phyloP scores from a whole-genome alignment of 1,140 invertebrate genomes.

The Bicyclus anynana region DNA sequence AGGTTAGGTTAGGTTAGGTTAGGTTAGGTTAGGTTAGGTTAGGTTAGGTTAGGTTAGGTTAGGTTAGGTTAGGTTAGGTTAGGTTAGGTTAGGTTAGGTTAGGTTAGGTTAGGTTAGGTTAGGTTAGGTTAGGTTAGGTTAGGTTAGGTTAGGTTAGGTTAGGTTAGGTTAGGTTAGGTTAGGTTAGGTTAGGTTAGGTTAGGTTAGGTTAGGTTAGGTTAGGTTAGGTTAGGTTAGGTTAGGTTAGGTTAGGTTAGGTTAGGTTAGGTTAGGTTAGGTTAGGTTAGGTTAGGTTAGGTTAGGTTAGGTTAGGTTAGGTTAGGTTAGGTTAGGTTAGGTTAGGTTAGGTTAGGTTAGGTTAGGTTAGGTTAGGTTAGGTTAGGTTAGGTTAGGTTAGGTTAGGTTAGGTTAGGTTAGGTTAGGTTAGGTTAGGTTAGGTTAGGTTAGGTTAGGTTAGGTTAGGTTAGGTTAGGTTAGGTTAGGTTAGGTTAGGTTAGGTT shows the following conservation, averaged over 20 bases:
- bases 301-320: conserved; percentile 35
- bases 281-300: conserved; percentile 32
- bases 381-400: conserved; percentile 13
- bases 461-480: conserved; percentile 18
- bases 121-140: conserved; percentile 27
- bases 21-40: not conserved
- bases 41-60: not conserved
- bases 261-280: conserved; percentile 24
- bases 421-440: conserved; percentile 35
- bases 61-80: conserved; percentile 18
- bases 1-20: not conserved
- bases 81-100: not conserved
- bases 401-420: too few species aligned
- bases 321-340: conserved; percentile 35
- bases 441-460: conserved; percentile 31
- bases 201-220: conserved; percentile 32
- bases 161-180: conserved; percentile 33
- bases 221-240: conserved; percentile 32
- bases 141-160: conserved; percentile 33
- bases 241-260: conserved; percentile 30
- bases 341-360: conserved; percentile 36
- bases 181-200: conserved; percentile 36
- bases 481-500: conserved; percentile 28
- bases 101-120: conserved; percentile 3
- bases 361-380: conserved; percentile 36